Evolutionary conservation across 2,888 invertebrate species (phyloP).

Genomic region (Zootermopsis nevadensis): DNA sequence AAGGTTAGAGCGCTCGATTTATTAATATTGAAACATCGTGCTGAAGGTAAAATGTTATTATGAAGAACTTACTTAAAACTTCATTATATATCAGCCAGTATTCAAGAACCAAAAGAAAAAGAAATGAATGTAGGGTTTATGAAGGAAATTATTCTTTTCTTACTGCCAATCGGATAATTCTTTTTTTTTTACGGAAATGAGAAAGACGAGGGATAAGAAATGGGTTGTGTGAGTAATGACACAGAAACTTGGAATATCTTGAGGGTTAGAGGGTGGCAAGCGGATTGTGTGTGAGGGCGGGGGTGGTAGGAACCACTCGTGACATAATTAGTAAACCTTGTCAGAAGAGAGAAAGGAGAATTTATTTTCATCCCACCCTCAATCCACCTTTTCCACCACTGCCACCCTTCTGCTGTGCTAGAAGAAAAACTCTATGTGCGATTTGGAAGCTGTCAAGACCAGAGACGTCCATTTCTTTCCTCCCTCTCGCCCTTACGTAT

Average conservation of each 20-base stretch:
- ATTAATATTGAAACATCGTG: background rate
- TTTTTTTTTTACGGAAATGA: slow-evolving; percentile 50
- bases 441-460: slow-evolving; percentile 53
- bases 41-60: background rate
- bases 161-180: slow-evolving; percentile 48
- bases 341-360: slow-evolving; percentile 50
- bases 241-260: slow-evolving; percentile 44
- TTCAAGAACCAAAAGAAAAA: slow-evolving; percentile 22
- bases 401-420: slow-evolving; percentile 17
- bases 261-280: slow-evolving; percentile 33
- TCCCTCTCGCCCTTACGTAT: slow-evolving; percentile 21
- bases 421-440: slow-evolving; percentile 42
- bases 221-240: slow-evolving; percentile 48
- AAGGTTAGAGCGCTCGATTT: background rate
- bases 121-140: slow-evolving; percentile 48
- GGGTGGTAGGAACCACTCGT: slow-evolving; percentile 38
- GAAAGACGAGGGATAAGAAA: slow-evolving; percentile 45
- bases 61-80: background rate
- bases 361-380: slow-evolving; percentile 45
- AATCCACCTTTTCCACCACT: slow-evolving; percentile 7
- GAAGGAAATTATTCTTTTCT: slow-evolving; percentile 49
- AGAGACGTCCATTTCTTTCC: slow-evolving; percentile 46
- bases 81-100: slow-evolving; percentile 18
- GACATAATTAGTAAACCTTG: slow-evolving; percentile 51
- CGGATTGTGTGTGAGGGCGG: slow-evolving; percentile 24